Evolutionary conservation across 2,797 vertebrate species (phyloP).

Genomic region (Smutsia temminckii): DNA sequence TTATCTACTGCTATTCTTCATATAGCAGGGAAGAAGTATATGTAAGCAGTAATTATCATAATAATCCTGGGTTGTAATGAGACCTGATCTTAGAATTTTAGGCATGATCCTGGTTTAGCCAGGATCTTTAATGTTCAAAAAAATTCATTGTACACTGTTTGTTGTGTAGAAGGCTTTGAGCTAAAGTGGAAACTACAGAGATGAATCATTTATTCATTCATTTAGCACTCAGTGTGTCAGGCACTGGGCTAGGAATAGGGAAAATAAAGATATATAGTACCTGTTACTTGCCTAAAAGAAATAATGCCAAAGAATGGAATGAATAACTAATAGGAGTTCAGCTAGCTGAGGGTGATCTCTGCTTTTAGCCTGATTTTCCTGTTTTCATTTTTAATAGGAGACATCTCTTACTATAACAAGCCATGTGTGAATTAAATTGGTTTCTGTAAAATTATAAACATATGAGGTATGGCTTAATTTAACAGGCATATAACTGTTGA

Average conservation of each 20-base stretch:
- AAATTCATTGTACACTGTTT: not conserved
- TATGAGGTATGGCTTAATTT: not conserved
- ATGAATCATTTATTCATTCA: not conserved
- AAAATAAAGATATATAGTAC: not conserved
- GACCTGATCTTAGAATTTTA: not conserved
- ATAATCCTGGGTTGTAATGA: not conserved
- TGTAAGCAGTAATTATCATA: not conserved
- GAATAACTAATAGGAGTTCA: not conserved
- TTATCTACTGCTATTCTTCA: not conserved
- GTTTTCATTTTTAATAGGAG: not conserved
- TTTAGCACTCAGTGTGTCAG: too few relatives aligned
- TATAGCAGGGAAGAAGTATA: not conserved
- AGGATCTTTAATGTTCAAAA: not conserved
- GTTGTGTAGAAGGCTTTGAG: not conserved
- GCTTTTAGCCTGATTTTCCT: not conserved
- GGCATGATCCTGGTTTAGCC: not conserved
- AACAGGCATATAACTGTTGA: not conserved
- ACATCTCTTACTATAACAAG: not conserved
- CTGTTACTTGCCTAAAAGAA: not conserved
- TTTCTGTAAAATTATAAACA: conserved; percentile 13
- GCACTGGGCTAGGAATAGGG: not conserved
- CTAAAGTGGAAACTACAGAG: not conserved
- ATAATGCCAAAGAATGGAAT: not conserved
- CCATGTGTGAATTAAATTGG: not conserved
- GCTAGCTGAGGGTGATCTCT: not conserved